Base-by-base conservation (phyloP, 2,888 invertebrate species). In the Hydrotaea cyrtoneurina region DNA sequence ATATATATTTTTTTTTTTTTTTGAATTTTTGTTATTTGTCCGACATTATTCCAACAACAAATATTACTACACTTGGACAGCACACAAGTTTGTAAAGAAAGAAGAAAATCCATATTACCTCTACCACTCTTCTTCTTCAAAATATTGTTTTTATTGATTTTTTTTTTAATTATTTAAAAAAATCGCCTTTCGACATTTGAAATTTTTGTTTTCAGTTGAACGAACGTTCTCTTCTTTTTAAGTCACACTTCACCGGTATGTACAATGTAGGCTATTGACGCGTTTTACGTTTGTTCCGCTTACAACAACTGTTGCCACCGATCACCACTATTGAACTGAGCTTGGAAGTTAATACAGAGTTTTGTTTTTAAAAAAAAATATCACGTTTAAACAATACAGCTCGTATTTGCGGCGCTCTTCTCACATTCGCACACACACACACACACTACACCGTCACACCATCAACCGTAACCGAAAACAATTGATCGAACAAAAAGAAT, bases 251-350 rank as follows among this genome's bases (percentile, higher is more conserved):
- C 31, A 4, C 39, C 43, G 10, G 2, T 31, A 31, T 31, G 31
- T 31, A 31, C 7, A 7, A 31, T 31, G 19, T n/a, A 11, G 5
- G 26, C 3, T 43, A 13, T 66, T 21, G 8, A n/a, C 46, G 26
- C 13, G n/a, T 64, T 31, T 55, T 13, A 17, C 11, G 57, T 46
- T 62, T 66, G 50, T 80, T 77, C 86, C 87, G 86, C 81, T 83
- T 62, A 62, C 77, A 86, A 88, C 90, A 88, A 89, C 91, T 87
- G 88, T 85, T 87, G 86, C 72, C 88, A 88, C 86, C 86, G 88
- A 87, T 88, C 82, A 89, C 86, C 89, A 88, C 90, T 88, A 88
- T 89, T 87, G 88, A 90, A 90, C 90, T 90, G 89, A 91, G 88
- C 89, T 90, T 59, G 88, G 53, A 77, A 71, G 26, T 81, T 78